Evolutionary conservation across 2,888 invertebrate genomes (phyloP), one percentile per base, ranked within the genome.

Genomic region (Lamproptera curius): DNA sequence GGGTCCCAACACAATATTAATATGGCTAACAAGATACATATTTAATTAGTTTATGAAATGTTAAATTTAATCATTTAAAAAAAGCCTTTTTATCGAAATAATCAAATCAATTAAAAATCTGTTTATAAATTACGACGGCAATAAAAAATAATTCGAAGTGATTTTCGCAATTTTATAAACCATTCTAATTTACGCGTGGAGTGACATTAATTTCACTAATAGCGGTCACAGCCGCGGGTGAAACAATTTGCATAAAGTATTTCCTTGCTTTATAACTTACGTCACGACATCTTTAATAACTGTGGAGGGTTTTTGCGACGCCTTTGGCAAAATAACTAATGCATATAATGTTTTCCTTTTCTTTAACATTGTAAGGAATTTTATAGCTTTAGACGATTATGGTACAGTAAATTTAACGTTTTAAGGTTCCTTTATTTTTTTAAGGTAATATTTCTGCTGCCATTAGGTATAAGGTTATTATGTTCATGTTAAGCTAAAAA

Each of bases 211-310:
- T 60, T 55, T 59, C 55, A 58, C 55, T 60, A 61, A 60, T 54
- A 61, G 61, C 56, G 47, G 54, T 53, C 56, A 54, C 57, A 51
- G 54, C 54, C 55, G 51, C 46, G 53, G 52, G 65, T 67, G 62
- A 72, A 77, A 73, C 71, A 70, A 77, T 81, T 84, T 80, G 76
- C 82, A 83, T 82, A 77, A 76, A 76, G 71, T 70, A 72, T 79
- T 79, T 68, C 65, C 65, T 65, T 63, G 65, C 64, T 78, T 83
- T 84, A 82, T 81, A 66, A 73, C 71, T 63, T 63, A 60, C 66
- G 78, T 76, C 83, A 84, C 82, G 82, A 68, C 80, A 82, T 74
- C 71, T 70, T 67, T 84, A 82, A 81, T 82, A 75, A 73, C 73
- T 68, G 63, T 76, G 79, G 74, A 77, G 73, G 73, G 73, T 70